Evolutionary conservation across 2,113 vertebrate genomes (phyloP), one percentile per base, ranked within the genome.

Genomic region (Choloepus hoffmanni): DNA sequence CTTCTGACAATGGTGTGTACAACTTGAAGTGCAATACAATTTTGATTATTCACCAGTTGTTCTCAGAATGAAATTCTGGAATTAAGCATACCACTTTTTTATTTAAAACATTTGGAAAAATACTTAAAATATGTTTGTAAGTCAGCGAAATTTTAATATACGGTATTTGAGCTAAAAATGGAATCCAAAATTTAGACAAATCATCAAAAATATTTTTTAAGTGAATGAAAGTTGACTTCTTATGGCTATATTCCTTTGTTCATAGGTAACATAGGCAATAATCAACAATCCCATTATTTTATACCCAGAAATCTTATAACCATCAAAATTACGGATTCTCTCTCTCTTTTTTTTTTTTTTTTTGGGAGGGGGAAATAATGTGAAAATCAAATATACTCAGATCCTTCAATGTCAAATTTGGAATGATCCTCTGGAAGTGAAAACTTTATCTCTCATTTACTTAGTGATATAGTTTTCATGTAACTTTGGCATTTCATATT

Each of bases 241-340:
- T 58, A 3, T 21, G 5, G 6, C 55, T 92, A 76, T 43, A 95
- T 72, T 67, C 40, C 14, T 87, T 6, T 68, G 55, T 53, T 73
- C 50, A 74, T 48, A 68, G 16, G 5, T 74, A 87, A 79, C 36
- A 36, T 36, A 36, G 36, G 36, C 36, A 36, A 36, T 53, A 48
- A 11, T 58, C 55, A 92, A 83, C 26, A 30, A 95, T 65, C n/a
- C 15, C 83, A 13, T 76, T 84, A 13, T 76, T 84, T 43, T 73
- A 68, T 79, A 33, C 62, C 55, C 74, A 77, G 72, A 94, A 70
- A 84, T 92, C 70, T 79, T 87, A 73, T 14, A 53, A 83, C 43
- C n/a, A 84, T 74, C n/a, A 30, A 88, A 63, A 65, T 30, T 68
- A 2, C 28, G 28, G 8, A 23, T 43, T 15, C 24, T 48, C 67